Conservation (phyloP, 2,797 vertebrate genomes). For the Falco novaeseelandiae region DNA sequence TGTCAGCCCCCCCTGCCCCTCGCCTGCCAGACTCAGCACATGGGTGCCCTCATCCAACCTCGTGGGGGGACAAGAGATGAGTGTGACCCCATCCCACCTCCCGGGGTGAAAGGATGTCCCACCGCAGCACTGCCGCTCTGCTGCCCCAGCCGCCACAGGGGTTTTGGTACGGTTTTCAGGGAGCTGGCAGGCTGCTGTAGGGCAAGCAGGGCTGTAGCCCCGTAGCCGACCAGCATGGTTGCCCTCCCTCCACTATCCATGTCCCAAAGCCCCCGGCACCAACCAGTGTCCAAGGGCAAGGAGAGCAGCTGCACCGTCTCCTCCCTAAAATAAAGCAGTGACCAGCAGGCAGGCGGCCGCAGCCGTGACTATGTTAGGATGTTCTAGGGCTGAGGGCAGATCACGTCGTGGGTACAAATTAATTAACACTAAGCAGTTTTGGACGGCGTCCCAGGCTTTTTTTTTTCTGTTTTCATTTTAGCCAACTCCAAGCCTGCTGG, state of each 20-base stretch:
- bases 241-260: background rate
- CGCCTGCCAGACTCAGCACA: background rate
- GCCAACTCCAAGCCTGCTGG: background rate
- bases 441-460: conserved; percentile 20
- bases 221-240: accelerated
- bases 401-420: conserved; percentile 9
- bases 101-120: background rate
- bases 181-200: background rate
- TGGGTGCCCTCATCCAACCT: background rate
- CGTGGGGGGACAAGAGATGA: no score
- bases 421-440: conserved; percentile 42
- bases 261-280: background rate
- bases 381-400: conserved; percentile 44
- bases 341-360: background rate
- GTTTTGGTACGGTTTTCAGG: background rate
- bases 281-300: accelerated
- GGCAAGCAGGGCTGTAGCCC: background rate
- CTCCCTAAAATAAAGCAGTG: background rate
- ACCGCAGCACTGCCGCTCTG: accelerated
- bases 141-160: background rate
- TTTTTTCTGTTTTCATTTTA: background rate
- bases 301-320: background rate
- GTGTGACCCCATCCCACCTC: background rate
- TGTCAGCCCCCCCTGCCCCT: accelerated
- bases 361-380: conserved; percentile 45